Evolutionary conservation across 1,140 invertebrate species (phyloP).

Genomic region (Thaumetopoea pityocampa): DNA sequence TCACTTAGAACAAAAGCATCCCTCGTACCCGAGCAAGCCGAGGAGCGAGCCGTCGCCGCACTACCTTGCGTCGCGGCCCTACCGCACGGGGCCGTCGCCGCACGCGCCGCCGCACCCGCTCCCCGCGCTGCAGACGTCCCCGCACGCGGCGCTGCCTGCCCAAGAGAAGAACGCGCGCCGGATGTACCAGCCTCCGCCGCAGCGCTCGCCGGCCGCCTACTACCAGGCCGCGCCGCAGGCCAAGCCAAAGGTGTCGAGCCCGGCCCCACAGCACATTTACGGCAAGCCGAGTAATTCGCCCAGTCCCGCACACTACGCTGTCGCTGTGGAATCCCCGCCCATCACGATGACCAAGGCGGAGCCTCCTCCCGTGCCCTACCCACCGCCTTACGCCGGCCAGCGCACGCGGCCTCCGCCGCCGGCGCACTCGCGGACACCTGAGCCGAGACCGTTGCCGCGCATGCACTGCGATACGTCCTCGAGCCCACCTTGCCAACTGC

Average conservation of each 20-base stretch:
- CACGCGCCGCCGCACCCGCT: conserved; percentile 69
- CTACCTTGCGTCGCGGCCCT: conserved; percentile 79
- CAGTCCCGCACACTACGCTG: conserved; percentile 79
- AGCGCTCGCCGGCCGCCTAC: conserved; percentile 80
- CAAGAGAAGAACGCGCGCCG: conserved; percentile 77
- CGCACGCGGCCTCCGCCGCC: conserved; percentile 77
- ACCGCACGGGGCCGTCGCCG: conserved; percentile 77
- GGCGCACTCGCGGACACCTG: conserved; percentile 59
- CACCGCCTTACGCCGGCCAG: conserved; percentile 69
- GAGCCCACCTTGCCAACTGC: conserved; percentile 78
- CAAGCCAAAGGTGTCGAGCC: conserved; percentile 86
- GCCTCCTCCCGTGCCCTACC: conserved; percentile 80
- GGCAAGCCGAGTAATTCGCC: conserved; percentile 81
- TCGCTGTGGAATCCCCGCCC: conserved; percentile 72
- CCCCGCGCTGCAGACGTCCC: conserved; percentile 71
- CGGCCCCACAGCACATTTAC: conserved; percentile 87
- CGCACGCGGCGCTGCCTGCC: conserved; percentile 78
- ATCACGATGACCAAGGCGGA: conserved; percentile 82
- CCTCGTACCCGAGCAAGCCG: conserved; percentile 81
- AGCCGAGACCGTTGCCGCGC: conserved; percentile 61
- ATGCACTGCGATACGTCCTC: conserved; percentile 73
- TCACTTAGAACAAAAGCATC: conserved; percentile 77
- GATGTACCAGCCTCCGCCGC: conserved; percentile 85
- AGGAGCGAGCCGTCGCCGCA: conserved; percentile 77
- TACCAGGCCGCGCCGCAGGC: conserved; percentile 76